A percentile compares a stretch with the other conserved stretches of the same genome.
These are phyloP conservation scores for Xiphophorus maculatus DNA, from an alignment of 2,113 vertebrate species.

Conservation along the genomic window DNA sequence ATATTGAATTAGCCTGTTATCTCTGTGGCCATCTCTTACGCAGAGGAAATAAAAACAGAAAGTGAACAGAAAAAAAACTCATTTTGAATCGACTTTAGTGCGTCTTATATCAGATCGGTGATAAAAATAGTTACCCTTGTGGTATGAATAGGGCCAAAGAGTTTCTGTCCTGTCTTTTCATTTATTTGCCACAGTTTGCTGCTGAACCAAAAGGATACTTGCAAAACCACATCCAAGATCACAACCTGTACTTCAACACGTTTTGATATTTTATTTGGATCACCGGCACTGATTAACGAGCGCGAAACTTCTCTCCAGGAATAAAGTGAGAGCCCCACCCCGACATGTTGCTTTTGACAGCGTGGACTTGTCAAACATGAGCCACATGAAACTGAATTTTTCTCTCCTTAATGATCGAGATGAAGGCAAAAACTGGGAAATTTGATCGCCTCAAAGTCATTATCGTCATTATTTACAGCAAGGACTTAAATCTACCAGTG, in stretches of 20 bases:
- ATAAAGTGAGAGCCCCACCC: background rate
- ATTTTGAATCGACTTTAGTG: background rate
- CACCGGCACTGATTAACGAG: background rate
- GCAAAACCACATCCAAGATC: background rate
- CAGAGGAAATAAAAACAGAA: constrained; percentile 10
- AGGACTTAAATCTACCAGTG: background rate
- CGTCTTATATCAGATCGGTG: background rate
- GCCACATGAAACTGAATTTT: background rate
- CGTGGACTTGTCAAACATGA: background rate
- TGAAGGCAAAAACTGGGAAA: background rate
- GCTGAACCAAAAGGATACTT: background rate
- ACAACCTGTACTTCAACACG: background rate
- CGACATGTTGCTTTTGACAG: background rate
- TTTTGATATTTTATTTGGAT: background rate
- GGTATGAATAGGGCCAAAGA: background rate
- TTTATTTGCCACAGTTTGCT: background rate
- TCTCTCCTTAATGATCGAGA: constrained; percentile 4
- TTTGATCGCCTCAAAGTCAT: background rate
- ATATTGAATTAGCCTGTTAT: background rate
- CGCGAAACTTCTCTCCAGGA: background rate
- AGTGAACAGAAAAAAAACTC: background rate
- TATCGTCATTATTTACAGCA: background rate
- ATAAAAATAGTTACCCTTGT: background rate
- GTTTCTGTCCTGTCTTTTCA: background rate
- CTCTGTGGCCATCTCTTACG: background rate